Conservation (phyloP, 2,113 vertebrate species). For the Halcyon senegalensis region DNA sequence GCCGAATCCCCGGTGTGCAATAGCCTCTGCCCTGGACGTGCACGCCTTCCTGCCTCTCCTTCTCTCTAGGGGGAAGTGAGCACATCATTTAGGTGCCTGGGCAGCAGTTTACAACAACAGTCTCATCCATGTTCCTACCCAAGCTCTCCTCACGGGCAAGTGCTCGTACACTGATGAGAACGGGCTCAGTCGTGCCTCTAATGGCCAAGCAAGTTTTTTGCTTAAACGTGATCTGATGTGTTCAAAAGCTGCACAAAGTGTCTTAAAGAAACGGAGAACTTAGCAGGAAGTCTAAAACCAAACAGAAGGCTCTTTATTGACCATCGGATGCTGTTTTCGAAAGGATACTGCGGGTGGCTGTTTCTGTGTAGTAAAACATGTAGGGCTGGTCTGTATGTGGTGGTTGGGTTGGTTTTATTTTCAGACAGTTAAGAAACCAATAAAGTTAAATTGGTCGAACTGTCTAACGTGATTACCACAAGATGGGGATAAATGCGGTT, state of each 20-base stretch:
- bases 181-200: rapidly evolving
- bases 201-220: neutral
- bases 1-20: neutral
- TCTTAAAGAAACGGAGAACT: slow-evolving; percentile 32
- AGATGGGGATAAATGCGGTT: slow-evolving; percentile 39
- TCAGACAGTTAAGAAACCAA: slow-evolving; percentile 3
- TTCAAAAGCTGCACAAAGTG: neutral
- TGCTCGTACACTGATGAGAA: rapidly evolving
- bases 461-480: slow-evolving; percentile 47
- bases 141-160: neutral
- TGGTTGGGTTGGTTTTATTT: neutral
- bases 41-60: rapidly evolving
- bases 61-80: neutral
- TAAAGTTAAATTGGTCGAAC: slow-evolving; percentile 47
- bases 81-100: neutral
- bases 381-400: neutral
- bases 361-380: neutral
- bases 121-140: rapidly evolving
- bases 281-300: slow-evolving; percentile 13
- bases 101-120: neutral
- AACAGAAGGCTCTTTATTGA: slow-evolving; percentile 35
- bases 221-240: neutral
- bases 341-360: slow-evolving; percentile 41
- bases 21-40: neutral
- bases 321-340: neutral